Conservation (phyloP, 2,113 vertebrate genomes). For the Microcebus ravelobensis region DNA sequence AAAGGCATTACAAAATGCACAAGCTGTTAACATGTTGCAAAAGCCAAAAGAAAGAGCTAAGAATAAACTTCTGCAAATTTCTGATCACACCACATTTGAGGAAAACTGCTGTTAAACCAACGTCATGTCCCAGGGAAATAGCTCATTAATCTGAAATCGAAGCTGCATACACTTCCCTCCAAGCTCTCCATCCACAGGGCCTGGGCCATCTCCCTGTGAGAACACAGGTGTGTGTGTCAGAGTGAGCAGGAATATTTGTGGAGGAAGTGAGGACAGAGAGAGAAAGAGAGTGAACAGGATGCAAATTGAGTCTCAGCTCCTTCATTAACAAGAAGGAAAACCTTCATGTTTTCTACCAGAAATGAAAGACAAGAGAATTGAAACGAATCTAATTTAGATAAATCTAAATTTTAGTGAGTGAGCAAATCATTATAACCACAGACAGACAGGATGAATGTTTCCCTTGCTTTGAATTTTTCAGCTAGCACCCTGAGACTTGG, state of each 20-base stretch:
- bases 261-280: neutral
- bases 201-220: neutral
- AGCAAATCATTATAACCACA: conserved; percentile 56
- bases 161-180: neutral
- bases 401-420: conserved; percentile 62
- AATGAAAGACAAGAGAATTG: conserved; percentile 64
- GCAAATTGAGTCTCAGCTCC: conserved; percentile 50
- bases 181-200: neutral
- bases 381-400: conserved; percentile 72
- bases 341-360: conserved; percentile 61
- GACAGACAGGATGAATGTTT: conserved; percentile 23
- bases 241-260: neutral
- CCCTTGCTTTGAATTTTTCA: conserved; percentile 41
- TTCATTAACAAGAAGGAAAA: conserved; percentile 65
- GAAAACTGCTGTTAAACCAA: conserved; percentile 75
- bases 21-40: conserved; percentile 87
- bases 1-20: conserved; percentile 87
- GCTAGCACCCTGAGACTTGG: conserved; percentile 32
- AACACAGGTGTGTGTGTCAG: neutral
- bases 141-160: conserved; percentile 41
- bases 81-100: conserved; percentile 59
- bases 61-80: conserved; percentile 87
- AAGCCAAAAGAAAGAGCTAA: conserved; percentile 85
- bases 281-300: neutral
- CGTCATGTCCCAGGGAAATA: conserved; percentile 58